Conservation (phyloP, 1,140 invertebrate genomes). For the Pseudomyrmex dendroicus region DNA sequence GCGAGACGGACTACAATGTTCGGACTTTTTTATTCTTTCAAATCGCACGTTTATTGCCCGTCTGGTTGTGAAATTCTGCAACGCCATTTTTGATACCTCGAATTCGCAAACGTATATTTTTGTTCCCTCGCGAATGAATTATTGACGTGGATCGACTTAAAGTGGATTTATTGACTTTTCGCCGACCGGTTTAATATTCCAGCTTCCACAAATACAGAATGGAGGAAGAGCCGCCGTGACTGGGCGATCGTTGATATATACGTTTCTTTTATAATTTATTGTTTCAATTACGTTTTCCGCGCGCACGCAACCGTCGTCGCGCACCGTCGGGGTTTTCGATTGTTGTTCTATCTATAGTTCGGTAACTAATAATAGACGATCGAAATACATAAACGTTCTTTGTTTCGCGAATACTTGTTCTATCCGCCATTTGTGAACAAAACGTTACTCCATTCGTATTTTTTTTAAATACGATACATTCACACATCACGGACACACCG, state of each 20-base stretch:
- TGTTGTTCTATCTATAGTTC: neutral
- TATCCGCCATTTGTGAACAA: neutral
- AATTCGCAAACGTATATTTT: slow-evolving; percentile 40
- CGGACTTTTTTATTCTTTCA: slow-evolving; percentile 14
- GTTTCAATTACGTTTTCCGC: neutral
- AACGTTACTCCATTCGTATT: neutral
- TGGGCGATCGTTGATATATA: neutral
- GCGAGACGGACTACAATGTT: neutral
- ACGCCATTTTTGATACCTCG: slow-evolving; percentile 24
- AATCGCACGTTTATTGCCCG: slow-evolving; percentile 17
- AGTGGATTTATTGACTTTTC: slow-evolving; percentile 57
- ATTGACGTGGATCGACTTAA: slow-evolving; percentile 49
- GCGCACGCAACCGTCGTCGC: neutral
- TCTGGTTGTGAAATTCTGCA: slow-evolving; percentile 32
- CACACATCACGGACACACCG: neutral
- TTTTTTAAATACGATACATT: slow-evolving; percentile 21
- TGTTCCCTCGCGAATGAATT: slow-evolving; percentile 40
- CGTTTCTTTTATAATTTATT: slow-evolving; percentile 12
- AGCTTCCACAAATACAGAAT: slow-evolving; percentile 33
- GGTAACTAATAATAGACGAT: neutral
- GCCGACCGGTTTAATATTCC: slow-evolving; percentile 39
- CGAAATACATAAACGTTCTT: neutral
- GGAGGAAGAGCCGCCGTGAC: neutral
- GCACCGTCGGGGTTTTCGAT: neutral
- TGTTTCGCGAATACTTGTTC: neutral